These are phyloP conservation scores for Smutsia gigantea DNA, from an alignment of 2,797 vertebrate genomes.

Conservation along the genomic window DNA sequence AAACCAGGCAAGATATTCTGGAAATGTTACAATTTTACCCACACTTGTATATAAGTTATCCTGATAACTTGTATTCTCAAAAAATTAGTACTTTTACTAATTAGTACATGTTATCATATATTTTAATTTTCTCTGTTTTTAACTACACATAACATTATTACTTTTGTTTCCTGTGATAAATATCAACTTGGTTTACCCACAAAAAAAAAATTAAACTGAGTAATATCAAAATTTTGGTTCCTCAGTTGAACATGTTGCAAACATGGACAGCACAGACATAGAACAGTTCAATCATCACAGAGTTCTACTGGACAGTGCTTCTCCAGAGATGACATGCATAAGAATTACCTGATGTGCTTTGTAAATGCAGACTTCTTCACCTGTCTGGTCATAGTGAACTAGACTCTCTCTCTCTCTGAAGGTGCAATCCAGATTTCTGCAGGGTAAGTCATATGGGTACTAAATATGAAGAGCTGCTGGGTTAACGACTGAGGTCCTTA, in stretches of 20 bases:
- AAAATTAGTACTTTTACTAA: too few relatives aligned
- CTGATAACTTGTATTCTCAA: too few relatives aligned
- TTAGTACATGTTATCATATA: too few relatives aligned
- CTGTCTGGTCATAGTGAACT: neutral
- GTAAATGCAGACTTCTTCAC: neutral
- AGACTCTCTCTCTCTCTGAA: neutral
- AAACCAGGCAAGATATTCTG: too few relatives aligned
- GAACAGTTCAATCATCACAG: neutral
- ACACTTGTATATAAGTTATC: too few relatives aligned
- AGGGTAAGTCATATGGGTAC: neutral
- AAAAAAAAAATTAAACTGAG: neutral
- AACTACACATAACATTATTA: too few relatives aligned
- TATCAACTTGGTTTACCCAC: too few relatives aligned
- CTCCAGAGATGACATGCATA: neutral
- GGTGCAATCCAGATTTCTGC: neutral
- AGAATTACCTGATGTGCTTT: neutral
- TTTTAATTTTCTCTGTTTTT: too few relatives aligned
- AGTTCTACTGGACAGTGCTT: neutral
- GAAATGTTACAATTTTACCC: too few relatives aligned
- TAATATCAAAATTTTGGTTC: slow-evolving; percentile 1
- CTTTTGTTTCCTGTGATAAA: too few relatives aligned
- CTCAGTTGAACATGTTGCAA: neutral
- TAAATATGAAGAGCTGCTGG: neutral
- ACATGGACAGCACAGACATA: neutral
- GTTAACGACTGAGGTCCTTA: slow-evolving; percentile 22